Base-by-base conservation (phyloP, 2,797 vertebrate species). In the Melanotaenia trifasciata region DNA sequence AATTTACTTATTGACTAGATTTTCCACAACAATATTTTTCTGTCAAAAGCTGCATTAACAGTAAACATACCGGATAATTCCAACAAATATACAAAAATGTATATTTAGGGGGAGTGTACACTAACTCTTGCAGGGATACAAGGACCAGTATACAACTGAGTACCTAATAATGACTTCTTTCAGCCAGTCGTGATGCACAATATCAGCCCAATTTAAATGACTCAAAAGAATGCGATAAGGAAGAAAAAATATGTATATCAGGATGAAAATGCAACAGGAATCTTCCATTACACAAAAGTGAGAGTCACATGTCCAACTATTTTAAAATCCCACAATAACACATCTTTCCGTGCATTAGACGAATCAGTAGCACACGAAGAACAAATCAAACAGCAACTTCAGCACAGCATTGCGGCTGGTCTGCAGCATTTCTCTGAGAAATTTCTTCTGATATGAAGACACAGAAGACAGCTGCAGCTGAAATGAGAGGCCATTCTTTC, bases 121-220 rank as follows among this genome's bases (percentile, higher is more conserved):
- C 16, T 67, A 33, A 61, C 58, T 22, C 20, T 61, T 61, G 35
- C 20, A 11, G 50, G 71, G 59, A 67, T 79, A 63, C 84, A 84
- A 71, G 40, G 70, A 69, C 38, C 79, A 77, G 74, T 81, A 36
- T 76, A 67, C 51, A 45, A 0, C 74, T 18, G 4, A 50, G 47
- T 50, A 22, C 47, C 47, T 69, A 26, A 62, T 36, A 51, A 33
- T 33, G 12, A 36, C 35, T 32, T 67, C 16, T 75, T 61, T 82
- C 16, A 71, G 72, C 62, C 64, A 60, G 45, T 67, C 62, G 12
- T 66, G 30, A 33, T 67, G 24, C 38, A 7, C 14, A 64, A n/a
- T 10, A 3, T 10, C 30, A 62, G 63, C 56, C n/a, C 51, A 7
- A 36, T 59, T 53, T 51, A 74, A 51, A 58, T 65, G 59, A 57